Percentiles rank a stretch among this genome's conserved stretches.
phyloP scores from a whole-genome alignment of 92 coral and sea anemone species.

The Zoanthus gigantus region DNA sequence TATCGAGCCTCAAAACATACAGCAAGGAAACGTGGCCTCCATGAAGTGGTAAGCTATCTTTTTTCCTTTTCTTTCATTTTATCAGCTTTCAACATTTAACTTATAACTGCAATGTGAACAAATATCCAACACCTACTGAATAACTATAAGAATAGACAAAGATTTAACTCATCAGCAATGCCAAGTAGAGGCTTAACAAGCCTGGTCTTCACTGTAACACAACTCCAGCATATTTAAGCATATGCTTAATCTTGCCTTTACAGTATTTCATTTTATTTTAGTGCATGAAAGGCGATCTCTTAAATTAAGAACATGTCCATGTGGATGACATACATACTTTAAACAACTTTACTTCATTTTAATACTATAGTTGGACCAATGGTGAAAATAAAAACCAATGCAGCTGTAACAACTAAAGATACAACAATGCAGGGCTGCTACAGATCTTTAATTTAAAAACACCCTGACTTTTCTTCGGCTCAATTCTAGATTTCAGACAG shows the following conservation, averaged over 20 bases:
- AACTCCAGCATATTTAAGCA: neutral
- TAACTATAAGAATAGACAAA: neutral
- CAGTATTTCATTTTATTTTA: too few relatives aligned
- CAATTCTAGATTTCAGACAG: neutral
- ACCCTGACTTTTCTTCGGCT: neutral
- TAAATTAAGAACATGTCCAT: neutral
- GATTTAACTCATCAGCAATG: neutral
- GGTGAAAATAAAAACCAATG: neutral
- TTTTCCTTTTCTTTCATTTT: too few relatives aligned
- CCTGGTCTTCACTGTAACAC: neutral
- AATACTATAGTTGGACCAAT: neutral
- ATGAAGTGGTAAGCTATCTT: too few relatives aligned
- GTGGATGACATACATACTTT: neutral
- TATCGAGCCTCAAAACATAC: too few relatives aligned
- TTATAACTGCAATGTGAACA: neutral
- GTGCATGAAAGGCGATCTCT: neutral
- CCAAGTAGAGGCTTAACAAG: neutral
- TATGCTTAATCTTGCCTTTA: neutral
- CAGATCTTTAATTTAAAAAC: neutral
- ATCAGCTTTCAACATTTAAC: neutral
- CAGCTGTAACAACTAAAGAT: neutral
- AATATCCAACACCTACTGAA: neutral
- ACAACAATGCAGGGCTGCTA: neutral
- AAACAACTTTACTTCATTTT: neutral
- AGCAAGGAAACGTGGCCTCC: too few relatives aligned